A percentile compares a stretch with the other conserved stretches of the same genome.
Conservation (phyloP, 1,140 invertebrate genomes). For the Uloborus diversus region DNA sequence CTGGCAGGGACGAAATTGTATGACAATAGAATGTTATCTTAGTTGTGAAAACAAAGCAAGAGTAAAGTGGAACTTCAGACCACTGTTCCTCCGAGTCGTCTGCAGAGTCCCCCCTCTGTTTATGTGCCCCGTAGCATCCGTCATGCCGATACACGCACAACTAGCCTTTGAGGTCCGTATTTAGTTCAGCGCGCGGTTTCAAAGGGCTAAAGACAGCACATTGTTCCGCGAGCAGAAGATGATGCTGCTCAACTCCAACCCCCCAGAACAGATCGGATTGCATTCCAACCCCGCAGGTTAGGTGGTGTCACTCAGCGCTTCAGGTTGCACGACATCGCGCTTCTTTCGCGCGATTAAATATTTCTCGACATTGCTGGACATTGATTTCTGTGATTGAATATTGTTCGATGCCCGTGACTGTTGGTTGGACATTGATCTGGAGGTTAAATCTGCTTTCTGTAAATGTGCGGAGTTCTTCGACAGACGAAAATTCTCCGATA, state of each 20-base stretch:
- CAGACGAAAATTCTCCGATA: too few species aligned
- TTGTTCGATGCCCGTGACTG: background rate
- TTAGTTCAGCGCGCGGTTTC: slow-evolving; percentile 9
- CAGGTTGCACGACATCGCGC: too few species aligned
- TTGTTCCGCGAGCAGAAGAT: background rate
- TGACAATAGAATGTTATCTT: background rate
- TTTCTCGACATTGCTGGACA: background rate
- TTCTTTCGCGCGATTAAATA: background rate
- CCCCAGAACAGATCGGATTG: background rate
- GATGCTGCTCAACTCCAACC: background rate
- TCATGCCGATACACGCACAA: slow-evolving; percentile 32
- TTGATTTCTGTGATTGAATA: background rate
- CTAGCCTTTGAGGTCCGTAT: slow-evolving; percentile 54
- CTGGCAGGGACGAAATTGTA: background rate
- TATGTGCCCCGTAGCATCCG: slow-evolving; percentile 25
- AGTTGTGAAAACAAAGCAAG: background rate
- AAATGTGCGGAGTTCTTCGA: too few species aligned
- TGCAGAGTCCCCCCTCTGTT: background rate
- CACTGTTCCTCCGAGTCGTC: background rate
- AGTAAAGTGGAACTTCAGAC: background rate
- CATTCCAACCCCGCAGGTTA: background rate
- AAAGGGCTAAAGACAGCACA: too few species aligned
- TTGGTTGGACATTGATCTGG: background rate
- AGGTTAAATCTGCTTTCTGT: background rate
- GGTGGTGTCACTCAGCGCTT: too few species aligned